phyloP scores from a whole-genome alignment of 2,797 vertebrate species.

The Tapirus indicus region DNA sequence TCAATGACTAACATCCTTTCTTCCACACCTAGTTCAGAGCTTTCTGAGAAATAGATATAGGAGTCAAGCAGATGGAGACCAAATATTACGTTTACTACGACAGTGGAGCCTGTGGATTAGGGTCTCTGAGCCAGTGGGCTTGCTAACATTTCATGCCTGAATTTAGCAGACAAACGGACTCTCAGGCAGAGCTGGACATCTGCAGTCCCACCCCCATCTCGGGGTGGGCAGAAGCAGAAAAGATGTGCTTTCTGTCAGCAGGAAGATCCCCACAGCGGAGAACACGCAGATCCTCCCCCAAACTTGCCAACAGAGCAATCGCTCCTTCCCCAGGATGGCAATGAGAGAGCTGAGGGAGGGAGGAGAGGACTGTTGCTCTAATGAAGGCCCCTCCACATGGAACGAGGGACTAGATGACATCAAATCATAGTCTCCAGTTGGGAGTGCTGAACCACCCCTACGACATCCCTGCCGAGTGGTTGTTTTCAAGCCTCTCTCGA shows the following conservation, averaged over 20 bases:
- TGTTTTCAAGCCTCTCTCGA: background rate
- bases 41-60: background rate
- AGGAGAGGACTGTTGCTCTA: background rate
- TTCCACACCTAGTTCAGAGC: background rate
- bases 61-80: background rate
- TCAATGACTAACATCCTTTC: background rate
- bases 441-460: background rate
- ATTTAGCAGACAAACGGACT: background rate
- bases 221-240: background rate
- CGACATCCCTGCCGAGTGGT: background rate
- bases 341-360: background rate
- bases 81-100: background rate
- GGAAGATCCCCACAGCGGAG: background rate
- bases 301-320: background rate
- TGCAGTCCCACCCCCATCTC: background rate
- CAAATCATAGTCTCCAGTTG: background rate
- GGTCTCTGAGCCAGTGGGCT: background rate
- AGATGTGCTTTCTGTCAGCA: background rate
- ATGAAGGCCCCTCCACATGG: background rate
- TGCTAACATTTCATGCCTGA: background rate
- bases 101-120: background rate
- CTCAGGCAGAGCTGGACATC: background rate
- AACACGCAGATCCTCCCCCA: background rate
- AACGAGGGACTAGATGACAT: background rate
- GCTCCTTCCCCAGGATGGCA: background rate